A percentile compares a stretch with the other conserved stretches of the same genome.
These are phyloP conservation scores for Sphyrna mokarran DNA, from an alignment of 2,113 vertebrate genomes.

Conservation along the genomic window DNA sequence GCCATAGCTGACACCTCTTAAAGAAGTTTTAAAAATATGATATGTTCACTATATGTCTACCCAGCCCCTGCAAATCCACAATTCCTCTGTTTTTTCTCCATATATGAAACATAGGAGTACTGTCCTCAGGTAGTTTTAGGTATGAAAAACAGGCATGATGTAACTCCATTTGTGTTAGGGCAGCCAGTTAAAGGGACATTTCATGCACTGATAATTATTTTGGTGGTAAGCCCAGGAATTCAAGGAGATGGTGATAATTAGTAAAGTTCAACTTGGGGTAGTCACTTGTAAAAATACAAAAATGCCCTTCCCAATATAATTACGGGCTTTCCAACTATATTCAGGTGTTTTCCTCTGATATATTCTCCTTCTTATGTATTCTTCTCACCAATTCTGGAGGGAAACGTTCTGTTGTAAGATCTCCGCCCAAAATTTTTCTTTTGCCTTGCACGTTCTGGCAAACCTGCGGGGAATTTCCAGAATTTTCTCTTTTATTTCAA, in stretches of 20 bases:
- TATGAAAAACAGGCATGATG: neutral
- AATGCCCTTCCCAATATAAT: neutral
- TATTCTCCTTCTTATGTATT: neutral
- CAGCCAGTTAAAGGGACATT: neutral
- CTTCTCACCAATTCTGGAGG: neutral
- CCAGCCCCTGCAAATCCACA: neutral
- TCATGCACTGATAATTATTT: neutral
- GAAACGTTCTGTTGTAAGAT: neutral
- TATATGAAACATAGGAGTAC: neutral
- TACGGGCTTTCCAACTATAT: neutral
- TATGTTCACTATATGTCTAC: neutral
- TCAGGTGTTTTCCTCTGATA: neutral
- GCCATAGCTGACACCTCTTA: neutral
- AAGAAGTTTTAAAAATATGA: neutral
- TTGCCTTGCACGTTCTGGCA: neutral
- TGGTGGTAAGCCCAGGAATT: neutral
- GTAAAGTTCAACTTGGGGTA: neutral
- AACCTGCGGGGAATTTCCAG: neutral
- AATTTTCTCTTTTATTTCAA: neutral
- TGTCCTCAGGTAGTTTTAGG: neutral
- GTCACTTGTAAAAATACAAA: neutral
- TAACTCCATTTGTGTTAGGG: neutral
- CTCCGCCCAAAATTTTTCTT: neutral
- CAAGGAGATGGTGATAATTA: conserved; percentile 24
- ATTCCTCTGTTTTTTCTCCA: neutral